Evolutionary conservation across 1,140 invertebrate species (phyloP).

Genomic region (Aricia agestis): DNA sequence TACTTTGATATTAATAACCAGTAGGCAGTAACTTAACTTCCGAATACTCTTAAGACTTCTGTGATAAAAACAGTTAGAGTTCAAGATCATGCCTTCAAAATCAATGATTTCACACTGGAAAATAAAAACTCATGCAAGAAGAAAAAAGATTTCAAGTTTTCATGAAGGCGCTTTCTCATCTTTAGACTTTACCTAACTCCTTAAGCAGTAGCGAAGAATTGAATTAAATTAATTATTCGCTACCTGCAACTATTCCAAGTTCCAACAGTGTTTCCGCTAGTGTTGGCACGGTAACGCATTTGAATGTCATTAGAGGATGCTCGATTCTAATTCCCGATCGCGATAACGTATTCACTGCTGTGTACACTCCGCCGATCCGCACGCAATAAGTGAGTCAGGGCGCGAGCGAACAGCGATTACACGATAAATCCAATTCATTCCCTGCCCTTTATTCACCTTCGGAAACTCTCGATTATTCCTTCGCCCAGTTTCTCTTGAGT

Average conservation of each 20-base stretch:
- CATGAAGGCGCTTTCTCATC: no score
- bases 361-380: conserved; percentile 33
- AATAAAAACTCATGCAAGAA: no score
- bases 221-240: not conserved
- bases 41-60: no score
- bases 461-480: conserved; percentile 23
- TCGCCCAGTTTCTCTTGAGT: conserved; percentile 24
- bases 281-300: conserved; percentile 2
- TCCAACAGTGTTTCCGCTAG: not conserved
- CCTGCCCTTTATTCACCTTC: conserved; percentile 32
- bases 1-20: no score
- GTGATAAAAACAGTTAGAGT: no score
- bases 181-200: no score
- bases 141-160: no score
- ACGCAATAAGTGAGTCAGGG: conserved; percentile 50
- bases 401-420: conserved; percentile 55
- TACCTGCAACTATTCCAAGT: no score
- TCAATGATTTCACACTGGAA: no score
- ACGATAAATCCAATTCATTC: conserved; percentile 62
- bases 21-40: no score
- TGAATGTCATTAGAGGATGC: conserved; percentile 23
- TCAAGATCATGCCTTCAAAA: no score
- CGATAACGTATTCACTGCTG: conserved; percentile 44
- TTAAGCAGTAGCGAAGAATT: not conserved
- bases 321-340: conserved; percentile 28